These are phyloP conservation scores for Portunus trituberculatus DNA, from an alignment of 1,140 invertebrate genomes.

Conservation along the genomic window DNA sequence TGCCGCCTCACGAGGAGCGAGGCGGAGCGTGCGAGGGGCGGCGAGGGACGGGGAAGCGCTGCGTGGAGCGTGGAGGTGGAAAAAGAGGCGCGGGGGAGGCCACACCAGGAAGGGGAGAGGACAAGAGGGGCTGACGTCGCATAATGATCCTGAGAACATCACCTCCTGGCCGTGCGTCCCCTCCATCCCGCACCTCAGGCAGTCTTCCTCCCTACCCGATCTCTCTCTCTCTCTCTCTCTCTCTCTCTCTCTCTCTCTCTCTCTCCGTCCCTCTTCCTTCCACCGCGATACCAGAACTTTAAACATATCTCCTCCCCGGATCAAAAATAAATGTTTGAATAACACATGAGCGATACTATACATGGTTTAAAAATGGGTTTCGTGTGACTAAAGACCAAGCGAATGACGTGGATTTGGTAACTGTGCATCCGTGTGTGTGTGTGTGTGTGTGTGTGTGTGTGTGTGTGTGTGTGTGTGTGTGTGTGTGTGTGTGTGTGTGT, in stretches of 20 bases:
- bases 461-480: neutral
- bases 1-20: neutral
- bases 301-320: neutral
- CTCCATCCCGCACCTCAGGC: neutral
- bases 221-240: neutral
- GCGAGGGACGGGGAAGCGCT: neutral
- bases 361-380: neutral
- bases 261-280: constrained; percentile 17
- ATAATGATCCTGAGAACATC: constrained; percentile 56
- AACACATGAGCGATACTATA: neutral
- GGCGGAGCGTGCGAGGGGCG: neutral
- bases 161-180: neutral
- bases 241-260: constrained; percentile 42
- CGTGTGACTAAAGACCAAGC: neutral
- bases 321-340: neutral
- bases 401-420: neutral
- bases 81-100: neutral
- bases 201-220: neutral
- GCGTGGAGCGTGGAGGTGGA: neutral
- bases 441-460: neutral
- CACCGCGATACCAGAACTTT: neutral
- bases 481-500: constrained; percentile 18
- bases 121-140: constrained; percentile 35
- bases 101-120: neutral
- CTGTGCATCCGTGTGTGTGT: neutral